Conservation (phyloP, 1,140 invertebrate species). For the Drosophila tropicalis region DNA sequence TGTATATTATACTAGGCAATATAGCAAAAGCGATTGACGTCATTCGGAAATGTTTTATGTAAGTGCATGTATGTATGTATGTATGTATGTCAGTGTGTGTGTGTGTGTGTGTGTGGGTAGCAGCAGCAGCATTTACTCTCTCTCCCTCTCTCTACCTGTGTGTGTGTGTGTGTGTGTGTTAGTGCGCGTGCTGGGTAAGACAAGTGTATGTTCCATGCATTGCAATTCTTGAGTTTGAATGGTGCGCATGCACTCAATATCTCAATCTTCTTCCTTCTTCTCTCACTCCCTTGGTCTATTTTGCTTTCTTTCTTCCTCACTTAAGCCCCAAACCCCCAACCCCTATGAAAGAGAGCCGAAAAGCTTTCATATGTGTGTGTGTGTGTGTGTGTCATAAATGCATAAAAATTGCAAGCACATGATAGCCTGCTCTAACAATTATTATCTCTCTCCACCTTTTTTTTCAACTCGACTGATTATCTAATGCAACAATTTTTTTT, state of each 20-base stretch:
- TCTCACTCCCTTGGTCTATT: conserved; percentile 15
- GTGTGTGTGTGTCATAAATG: conserved; percentile 68
- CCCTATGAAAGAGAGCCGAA: conserved; percentile 38
- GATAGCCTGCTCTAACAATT: conserved; percentile 39
- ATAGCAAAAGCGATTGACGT: conserved; percentile 59
- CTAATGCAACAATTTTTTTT: conserved; percentile 17
- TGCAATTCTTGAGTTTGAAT: conserved; percentile 70
- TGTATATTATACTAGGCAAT: neutral
- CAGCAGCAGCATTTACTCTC: conserved; percentile 31
- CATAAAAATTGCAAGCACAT: conserved; percentile 74
- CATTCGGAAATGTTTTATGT: conserved; percentile 53
- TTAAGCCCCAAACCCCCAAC: conserved; percentile 7
- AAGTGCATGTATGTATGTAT: conserved; percentile 23
- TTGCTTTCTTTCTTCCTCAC: neutral
- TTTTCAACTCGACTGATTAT: conserved; percentile 28
- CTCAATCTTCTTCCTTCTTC: conserved; percentile 23
- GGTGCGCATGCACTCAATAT: conserved; percentile 65
- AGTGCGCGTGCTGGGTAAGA: conserved; percentile 69
- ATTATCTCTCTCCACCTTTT: conserved; percentile 59
- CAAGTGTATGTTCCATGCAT: conserved; percentile 53
- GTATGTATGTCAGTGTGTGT: too few relatives aligned
- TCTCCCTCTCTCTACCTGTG: neutral
- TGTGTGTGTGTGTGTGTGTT: conserved; percentile 48
- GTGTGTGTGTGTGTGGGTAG: conserved; percentile 24
- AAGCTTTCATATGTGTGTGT: conserved; percentile 33